Evolutionary conservation across 2,113 vertebrate genomes (phyloP).

Genomic region (Barnardius zonarius): DNA sequence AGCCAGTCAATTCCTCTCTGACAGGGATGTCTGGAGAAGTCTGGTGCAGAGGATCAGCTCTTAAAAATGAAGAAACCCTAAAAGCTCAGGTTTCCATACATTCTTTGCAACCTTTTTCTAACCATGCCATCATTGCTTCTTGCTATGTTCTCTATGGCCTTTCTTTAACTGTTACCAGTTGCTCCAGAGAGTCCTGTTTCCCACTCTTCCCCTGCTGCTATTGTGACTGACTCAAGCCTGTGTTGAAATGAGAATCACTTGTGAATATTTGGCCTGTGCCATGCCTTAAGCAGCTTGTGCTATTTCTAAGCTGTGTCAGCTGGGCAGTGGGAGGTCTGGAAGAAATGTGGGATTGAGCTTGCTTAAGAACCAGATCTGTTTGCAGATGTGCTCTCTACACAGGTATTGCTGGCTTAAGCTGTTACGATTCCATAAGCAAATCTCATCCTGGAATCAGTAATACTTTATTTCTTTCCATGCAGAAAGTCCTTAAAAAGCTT

Average conservation of each 20-base stretch:
- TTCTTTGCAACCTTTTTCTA: background rate
- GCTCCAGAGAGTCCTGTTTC: rapidly evolving
- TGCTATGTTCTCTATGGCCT: background rate
- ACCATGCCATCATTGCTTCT: rapidly evolving
- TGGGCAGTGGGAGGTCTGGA: background rate
- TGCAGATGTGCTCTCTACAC: no score
- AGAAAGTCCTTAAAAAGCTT: background rate
- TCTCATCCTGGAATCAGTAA: background rate
- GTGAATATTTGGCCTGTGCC: background rate
- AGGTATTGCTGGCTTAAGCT: background rate
- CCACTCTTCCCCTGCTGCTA: background rate
- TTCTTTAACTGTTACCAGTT: background rate
- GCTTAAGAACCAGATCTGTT: no score
- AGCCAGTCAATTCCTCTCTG: background rate
- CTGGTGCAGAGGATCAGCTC: background rate
- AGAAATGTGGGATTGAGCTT: background rate
- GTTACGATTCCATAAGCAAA: background rate
- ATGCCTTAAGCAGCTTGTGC: background rate
- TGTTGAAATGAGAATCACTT: background rate
- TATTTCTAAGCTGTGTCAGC: background rate
- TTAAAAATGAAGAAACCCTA: background rate
- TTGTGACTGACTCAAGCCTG: background rate
- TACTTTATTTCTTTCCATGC: background rate
- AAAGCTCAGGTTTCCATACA: background rate
- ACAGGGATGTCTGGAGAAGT: background rate